Percentiles rank a stretch among this genome's conserved stretches.
Conservation (phyloP, 2,888 invertebrate species). For the Drosophila subsilvestris region DNA sequence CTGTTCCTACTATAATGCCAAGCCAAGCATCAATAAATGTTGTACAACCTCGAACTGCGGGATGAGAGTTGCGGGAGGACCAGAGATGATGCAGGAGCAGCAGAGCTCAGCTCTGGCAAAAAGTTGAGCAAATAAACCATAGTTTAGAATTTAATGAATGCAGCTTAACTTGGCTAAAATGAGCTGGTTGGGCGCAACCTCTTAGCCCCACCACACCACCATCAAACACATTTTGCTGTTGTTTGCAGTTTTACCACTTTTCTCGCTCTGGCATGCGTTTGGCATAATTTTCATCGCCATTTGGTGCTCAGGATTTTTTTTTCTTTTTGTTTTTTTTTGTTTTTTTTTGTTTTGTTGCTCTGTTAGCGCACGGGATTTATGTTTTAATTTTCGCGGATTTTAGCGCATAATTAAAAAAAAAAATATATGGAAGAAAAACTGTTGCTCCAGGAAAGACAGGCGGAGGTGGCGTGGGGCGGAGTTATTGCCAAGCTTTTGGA, state of each 20-base stretch:
- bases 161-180: conserved; percentile 75
- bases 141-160: conserved; percentile 72
- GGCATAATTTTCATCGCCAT: conserved; percentile 58
- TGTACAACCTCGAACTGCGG: conserved; percentile 58
- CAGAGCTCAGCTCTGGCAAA: conserved; percentile 2
- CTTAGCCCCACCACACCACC: conserved; percentile 14
- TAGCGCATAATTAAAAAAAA: conserved; percentile 65
- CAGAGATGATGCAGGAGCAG: background rate
- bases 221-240: conserved; percentile 28
- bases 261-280: conserved; percentile 43
- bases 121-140: conserved; percentile 61
- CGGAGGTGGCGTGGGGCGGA: background rate
- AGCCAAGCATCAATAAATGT: conserved; percentile 75
- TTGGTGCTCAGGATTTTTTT: conserved; percentile 46
- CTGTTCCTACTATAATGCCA: conserved; percentile 47
- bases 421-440: conserved; percentile 5
- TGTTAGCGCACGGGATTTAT: conserved; percentile 51
- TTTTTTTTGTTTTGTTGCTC: background rate
- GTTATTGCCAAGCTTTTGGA: conserved; percentile 23
- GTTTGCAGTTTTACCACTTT: conserved; percentile 32
- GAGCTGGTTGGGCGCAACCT: conserved; percentile 56
- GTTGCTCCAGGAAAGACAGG: background rate
- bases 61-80: conserved; percentile 29
- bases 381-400: conserved; percentile 74
- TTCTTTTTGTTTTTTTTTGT: conserved; percentile 3